These are phyloP conservation scores for Penelope pileata DNA, from an alignment of 2,113 vertebrate species.

Conservation along the genomic window DNA sequence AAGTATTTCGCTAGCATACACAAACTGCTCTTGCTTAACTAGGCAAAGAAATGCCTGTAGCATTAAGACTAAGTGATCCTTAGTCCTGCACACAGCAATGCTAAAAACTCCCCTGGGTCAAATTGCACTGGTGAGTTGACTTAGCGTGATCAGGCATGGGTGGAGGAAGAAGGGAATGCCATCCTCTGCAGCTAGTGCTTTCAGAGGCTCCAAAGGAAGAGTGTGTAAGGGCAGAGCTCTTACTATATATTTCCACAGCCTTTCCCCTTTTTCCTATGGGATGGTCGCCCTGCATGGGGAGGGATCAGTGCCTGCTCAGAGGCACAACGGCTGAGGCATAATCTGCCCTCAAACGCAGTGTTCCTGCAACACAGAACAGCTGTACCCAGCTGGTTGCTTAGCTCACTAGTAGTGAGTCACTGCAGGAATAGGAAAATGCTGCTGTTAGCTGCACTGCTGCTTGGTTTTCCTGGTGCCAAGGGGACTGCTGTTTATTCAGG, in stretches of 20 bases:
- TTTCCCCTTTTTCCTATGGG: background rate
- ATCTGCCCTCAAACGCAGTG: background rate
- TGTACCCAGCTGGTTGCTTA: background rate
- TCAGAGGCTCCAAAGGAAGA: background rate
- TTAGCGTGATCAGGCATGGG: background rate
- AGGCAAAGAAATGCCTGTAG: background rate
- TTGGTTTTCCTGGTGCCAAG: background rate
- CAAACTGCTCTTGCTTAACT: background rate
- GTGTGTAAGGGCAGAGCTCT: background rate
- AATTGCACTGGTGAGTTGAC: background rate
- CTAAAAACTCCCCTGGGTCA: background rate
- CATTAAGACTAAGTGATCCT: background rate
- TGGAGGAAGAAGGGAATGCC: background rate
- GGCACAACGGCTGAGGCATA: background rate
- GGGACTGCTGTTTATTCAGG: background rate
- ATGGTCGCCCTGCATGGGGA: background rate
- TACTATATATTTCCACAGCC: background rate
- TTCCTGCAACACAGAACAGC: background rate
- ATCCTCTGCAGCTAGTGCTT: background rate
- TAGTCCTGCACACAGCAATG: background rate
- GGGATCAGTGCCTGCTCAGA: background rate
- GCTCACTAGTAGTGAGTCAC: background rate
- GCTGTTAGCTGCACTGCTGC: background rate
- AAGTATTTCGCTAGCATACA: background rate
- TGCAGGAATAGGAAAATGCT: background rate